These are phyloP conservation scores for Zaprionus kolodkinae DNA, from an alignment of 1,140 invertebrate genomes.

Conservation along the genomic window DNA sequence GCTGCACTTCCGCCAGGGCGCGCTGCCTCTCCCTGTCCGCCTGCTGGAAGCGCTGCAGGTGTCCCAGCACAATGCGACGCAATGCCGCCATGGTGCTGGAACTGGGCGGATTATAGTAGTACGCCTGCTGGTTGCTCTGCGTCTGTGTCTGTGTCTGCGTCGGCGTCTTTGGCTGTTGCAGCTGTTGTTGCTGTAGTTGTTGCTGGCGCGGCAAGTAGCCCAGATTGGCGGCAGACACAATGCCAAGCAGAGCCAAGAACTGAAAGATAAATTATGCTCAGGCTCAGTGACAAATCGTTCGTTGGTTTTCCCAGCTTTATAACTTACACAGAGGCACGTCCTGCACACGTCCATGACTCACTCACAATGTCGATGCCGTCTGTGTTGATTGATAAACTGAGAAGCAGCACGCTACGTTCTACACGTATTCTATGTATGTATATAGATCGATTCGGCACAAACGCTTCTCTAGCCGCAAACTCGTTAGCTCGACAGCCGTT, in stretches of 20 bases:
- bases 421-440: neutral
- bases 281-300: constrained; percentile 23
- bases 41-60: constrained; percentile 64
- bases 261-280: constrained; percentile 56
- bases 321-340: constrained; percentile 56
- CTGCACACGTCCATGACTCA: constrained; percentile 53
- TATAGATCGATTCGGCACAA: neutral
- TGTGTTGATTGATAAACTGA: constrained; percentile 3
- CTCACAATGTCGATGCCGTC: neutral
- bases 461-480: constrained; percentile 45
- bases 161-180: neutral
- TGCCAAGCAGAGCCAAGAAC: constrained; percentile 51
- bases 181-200: constrained; percentile 1
- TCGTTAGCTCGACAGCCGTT: constrained; percentile 49
- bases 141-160: neutral
- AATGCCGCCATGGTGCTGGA: constrained; percentile 57
- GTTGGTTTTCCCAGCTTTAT: neutral
- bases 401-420: constrained; percentile 14
- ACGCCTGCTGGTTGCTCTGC: constrained; percentile 28
- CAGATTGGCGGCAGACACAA: constrained; percentile 36
- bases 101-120: constrained; percentile 53
- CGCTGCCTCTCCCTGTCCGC: constrained; percentile 51
- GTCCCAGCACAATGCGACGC: constrained; percentile 63
- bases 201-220: constrained; percentile 57
- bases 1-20: constrained; percentile 32